Conservation (phyloP, 2,113 vertebrate genomes). For the Dolichotis patagonum region DNA sequence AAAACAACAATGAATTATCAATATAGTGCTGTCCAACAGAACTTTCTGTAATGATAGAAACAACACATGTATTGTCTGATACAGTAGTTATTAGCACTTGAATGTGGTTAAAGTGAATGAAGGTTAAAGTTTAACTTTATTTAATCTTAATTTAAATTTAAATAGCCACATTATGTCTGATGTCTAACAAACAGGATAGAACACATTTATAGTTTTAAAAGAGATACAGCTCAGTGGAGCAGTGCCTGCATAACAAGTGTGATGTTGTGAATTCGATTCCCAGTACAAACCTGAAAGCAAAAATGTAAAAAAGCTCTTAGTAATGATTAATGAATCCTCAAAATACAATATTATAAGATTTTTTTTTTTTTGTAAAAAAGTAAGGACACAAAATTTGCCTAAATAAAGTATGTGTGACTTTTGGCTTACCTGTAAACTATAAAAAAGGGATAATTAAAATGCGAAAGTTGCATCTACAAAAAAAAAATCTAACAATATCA, state of each 20-base stretch:
- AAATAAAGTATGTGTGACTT: constrained; percentile 42
- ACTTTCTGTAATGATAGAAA: neutral
- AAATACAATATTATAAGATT: neutral
- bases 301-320: neutral
- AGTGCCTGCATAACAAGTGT: too few relatives aligned
- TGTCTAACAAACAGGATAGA: constrained; percentile 20
- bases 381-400: constrained; percentile 53
- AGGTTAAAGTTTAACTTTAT: neutral
- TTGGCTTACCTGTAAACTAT: constrained; percentile 67
- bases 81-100: neutral
- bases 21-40: neutral
- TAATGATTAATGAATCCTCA: constrained; percentile 22
- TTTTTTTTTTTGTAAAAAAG: neutral
- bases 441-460: constrained; percentile 79
- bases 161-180: neutral
- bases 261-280: too few relatives aligned
- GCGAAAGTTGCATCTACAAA: constrained; percentile 71
- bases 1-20: neutral
- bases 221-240: neutral
- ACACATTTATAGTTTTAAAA: neutral
- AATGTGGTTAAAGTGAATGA: neutral
- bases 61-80: neutral
- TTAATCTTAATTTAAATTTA: constrained; percentile 38
- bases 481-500: constrained; percentile 49
- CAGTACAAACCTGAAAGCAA: too few relatives aligned